phyloP scores from a whole-genome alignment of 2,113 vertebrate genomes.

The Gambusia affinis region DNA sequence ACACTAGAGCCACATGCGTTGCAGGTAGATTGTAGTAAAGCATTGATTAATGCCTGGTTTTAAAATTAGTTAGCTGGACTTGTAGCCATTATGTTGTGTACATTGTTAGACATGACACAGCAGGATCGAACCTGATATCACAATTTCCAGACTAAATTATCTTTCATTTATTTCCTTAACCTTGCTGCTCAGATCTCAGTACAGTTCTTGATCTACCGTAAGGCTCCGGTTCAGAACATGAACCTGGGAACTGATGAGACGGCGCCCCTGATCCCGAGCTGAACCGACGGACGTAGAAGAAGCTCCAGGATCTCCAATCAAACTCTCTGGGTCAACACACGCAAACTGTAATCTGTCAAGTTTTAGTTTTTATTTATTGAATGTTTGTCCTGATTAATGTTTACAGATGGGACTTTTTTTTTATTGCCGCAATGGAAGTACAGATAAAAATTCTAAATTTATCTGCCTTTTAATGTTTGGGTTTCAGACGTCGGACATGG shows the following conservation, averaged over 20 bases:
- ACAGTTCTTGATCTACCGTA: slow-evolving; percentile 78
- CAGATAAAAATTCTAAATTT: not conserved
- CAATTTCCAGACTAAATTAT: too few relatives aligned
- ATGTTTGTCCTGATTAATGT: slow-evolving; percentile 17
- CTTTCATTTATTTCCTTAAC: slow-evolving; percentile 53
- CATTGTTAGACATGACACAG: too few relatives aligned
- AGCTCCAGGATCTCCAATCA: slow-evolving; percentile 1
- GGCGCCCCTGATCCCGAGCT: slow-evolving; percentile 64
- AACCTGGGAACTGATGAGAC: slow-evolving; percentile 39
- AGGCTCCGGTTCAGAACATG: not conserved
- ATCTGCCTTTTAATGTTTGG: not conserved
- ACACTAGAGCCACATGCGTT: too few relatives aligned
- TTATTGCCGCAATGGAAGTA: not conserved
- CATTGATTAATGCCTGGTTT: too few relatives aligned
- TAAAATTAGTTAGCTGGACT: too few relatives aligned
- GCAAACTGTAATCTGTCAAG: slow-evolving; percentile 4
- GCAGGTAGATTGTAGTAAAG: too few relatives aligned
- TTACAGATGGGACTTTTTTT: slow-evolving; percentile 12
- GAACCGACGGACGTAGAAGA: not conserved
- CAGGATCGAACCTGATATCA: too few relatives aligned
- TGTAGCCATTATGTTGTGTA: too few relatives aligned
- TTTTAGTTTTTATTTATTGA: slow-evolving; percentile 52
- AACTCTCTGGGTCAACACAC: slow-evolving; percentile 11
- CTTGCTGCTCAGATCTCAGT: slow-evolving; percentile 71
- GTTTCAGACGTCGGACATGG: not conserved